Percentiles rank a stretch among this genome's conserved stretches.
Evolutionary conservation across 1,140 invertebrate genomes (phyloP).

Genomic region (Leptopilina clavipes): DNA sequence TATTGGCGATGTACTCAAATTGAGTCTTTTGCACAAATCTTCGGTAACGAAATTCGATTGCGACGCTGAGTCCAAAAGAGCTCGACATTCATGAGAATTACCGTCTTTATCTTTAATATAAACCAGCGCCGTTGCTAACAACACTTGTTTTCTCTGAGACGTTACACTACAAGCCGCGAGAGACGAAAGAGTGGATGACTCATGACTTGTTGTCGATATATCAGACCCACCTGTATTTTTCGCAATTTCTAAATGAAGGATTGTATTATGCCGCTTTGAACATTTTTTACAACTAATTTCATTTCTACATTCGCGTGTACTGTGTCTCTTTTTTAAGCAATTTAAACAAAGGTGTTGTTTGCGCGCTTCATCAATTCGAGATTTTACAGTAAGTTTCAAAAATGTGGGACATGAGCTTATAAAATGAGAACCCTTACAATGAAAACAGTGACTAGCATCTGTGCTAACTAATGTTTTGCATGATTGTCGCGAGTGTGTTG

Average conservation of each 20-base stretch:
- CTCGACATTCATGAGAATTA: neutral
- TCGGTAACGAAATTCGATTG: neutral
- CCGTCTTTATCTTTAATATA: slow-evolving; percentile 1
- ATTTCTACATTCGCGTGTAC: neutral
- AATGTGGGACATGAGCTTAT: neutral
- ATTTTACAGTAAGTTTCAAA: neutral
- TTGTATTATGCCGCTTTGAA: neutral
- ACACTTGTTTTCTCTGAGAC: neutral
- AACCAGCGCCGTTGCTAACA: neutral
- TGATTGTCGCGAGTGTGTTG: neutral
- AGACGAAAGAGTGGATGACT: neutral
- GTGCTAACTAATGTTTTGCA: neutral
- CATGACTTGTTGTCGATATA: neutral
- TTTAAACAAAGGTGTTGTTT: slow-evolving; percentile 2
- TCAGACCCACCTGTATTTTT: neutral
- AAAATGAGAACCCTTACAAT: neutral
- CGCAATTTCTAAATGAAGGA: neutral
- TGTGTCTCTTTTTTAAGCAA: neutral
- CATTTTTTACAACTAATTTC: neutral
- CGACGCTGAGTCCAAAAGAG: neutral
- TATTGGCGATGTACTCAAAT: neutral
- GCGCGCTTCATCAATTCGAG: neutral
- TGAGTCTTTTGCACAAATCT: neutral
- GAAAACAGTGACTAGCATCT: neutral
- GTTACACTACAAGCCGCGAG: neutral